These are phyloP conservation scores for Piaya cayana DNA, from an alignment of 2,113 vertebrate species.

Conservation along the genomic window DNA sequence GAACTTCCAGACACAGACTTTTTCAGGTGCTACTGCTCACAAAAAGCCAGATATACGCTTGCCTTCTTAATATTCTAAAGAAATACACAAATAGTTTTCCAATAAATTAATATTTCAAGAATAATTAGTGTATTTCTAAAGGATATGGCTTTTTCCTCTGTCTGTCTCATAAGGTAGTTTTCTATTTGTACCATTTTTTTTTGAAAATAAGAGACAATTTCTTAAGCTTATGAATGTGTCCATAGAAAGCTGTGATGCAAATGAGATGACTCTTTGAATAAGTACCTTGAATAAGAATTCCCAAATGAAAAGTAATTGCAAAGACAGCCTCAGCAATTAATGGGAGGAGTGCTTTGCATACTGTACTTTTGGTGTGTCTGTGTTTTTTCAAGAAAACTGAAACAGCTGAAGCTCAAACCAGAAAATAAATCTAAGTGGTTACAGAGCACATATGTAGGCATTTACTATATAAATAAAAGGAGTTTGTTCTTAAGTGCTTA, in stretches of 20 bases:
- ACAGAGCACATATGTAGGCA: not conserved
- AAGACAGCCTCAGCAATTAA: not conserved
- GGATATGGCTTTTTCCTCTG: not conserved
- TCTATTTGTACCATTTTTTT: not conserved
- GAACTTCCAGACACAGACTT: not conserved
- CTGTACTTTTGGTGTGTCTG: not conserved
- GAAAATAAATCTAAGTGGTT: constrained; percentile 32
- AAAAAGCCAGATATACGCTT: not conserved
- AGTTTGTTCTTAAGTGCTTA: constrained; percentile 20
- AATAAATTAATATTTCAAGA: not conserved
- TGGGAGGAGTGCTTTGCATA: not conserved
- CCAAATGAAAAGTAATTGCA: not conserved
- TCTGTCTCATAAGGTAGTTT: rapidly evolving
- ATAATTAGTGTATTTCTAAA: not conserved
- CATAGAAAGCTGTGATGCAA: not conserved
- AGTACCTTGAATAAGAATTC: not conserved
- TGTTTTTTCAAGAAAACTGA: not conserved
- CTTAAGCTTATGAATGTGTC: not conserved
- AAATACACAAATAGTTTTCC: not conserved
- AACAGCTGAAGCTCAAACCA: constrained; percentile 8
- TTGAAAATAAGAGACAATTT: not conserved
- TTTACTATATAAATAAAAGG: not conserved
- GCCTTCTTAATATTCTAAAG: not conserved
- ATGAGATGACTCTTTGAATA: not conserved
- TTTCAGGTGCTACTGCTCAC: not conserved